A percentile compares a stretch with the other conserved stretches of the same genome.
These are phyloP conservation scores for Aquatica leii DNA, from an alignment of 2,888 invertebrate species.

Conservation along the genomic window DNA sequence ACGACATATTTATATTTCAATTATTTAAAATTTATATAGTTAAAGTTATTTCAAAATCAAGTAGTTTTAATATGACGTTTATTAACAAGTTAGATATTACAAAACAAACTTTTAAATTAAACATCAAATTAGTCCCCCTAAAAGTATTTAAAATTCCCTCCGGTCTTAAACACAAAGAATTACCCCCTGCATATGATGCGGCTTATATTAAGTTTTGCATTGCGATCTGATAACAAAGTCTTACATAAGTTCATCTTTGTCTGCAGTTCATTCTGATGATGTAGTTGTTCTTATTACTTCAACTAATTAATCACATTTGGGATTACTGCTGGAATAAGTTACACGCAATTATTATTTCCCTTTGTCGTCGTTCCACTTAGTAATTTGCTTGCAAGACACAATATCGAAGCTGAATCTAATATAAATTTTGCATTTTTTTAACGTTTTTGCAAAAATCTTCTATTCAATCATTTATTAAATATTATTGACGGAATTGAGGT, in stretches of 20 bases:
- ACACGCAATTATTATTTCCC: conserved; percentile 40
- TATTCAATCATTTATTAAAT: too few relatives aligned
- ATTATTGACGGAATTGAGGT: too few relatives aligned
- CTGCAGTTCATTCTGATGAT: conserved; percentile 6
- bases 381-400: conserved; percentile 13
- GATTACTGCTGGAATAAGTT: conserved; percentile 43
- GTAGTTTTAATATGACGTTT: background rate
- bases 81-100: conserved; percentile 2
- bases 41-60: background rate
- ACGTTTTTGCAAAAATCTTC: too few relatives aligned
- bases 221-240: conserved; percentile 7
- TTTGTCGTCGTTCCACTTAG: conserved; percentile 27
- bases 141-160: conserved; percentile 13
- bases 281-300: conserved; percentile 30
- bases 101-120: conserved; percentile 2
- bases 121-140: conserved; percentile 6
- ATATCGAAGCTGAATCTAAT: background rate
- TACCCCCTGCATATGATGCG: conserved; percentile 16
- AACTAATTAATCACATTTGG: conserved; percentile 36
- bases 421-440: background rate
- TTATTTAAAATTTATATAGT: background rate
- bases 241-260: conserved; percentile 22
- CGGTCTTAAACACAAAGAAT: conserved; percentile 12
- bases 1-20: background rate
- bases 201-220: conserved; percentile 9